These are phyloP conservation scores for Phaethornis superciliosus DNA, from an alignment of 2,113 vertebrate genomes.

Conservation along the genomic window DNA sequence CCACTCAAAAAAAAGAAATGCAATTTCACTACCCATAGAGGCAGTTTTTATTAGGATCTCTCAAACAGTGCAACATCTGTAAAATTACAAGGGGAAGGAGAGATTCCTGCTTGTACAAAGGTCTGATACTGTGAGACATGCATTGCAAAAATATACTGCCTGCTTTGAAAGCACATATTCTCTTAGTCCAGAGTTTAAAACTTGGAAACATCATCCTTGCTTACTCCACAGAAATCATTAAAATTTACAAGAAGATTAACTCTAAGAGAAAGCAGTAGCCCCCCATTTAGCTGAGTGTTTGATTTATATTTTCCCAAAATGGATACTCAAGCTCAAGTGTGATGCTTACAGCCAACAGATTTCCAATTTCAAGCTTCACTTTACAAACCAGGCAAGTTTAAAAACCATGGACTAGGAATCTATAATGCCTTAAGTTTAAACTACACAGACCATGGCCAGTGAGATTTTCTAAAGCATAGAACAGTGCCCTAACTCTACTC, in stretches of 20 bases:
- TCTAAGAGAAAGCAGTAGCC: background rate
- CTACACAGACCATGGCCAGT: background rate
- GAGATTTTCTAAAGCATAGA: background rate
- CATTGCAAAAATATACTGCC: conserved; percentile 35
- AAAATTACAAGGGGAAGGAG: background rate
- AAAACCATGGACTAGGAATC: conserved; percentile 38
- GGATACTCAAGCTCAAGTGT: background rate
- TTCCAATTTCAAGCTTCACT: background rate
- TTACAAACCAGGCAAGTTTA: conserved; percentile 3
- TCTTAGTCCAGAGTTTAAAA: conserved; percentile 48
- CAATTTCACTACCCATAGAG: background rate
- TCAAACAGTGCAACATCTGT: background rate
- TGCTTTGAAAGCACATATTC: conserved; percentile 12
- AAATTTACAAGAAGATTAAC: background rate
- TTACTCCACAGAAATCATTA: background rate
- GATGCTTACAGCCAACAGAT: background rate
- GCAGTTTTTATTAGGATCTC: background rate
- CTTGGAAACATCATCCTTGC: background rate
- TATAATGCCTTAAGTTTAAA: conserved; percentile 13
- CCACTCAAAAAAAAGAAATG: conserved; percentile 18
- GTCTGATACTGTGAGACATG: conserved; percentile 22
- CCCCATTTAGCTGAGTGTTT: background rate
- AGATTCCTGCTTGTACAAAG: conserved; percentile 9
- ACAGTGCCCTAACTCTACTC: background rate
- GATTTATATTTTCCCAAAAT: background rate